Percentiles rank a stretch among this genome's conserved stretches.
These are phyloP conservation scores for Ochotona curzoniae DNA, from an alignment of 2,113 vertebrate species.

Conservation along the genomic window DNA sequence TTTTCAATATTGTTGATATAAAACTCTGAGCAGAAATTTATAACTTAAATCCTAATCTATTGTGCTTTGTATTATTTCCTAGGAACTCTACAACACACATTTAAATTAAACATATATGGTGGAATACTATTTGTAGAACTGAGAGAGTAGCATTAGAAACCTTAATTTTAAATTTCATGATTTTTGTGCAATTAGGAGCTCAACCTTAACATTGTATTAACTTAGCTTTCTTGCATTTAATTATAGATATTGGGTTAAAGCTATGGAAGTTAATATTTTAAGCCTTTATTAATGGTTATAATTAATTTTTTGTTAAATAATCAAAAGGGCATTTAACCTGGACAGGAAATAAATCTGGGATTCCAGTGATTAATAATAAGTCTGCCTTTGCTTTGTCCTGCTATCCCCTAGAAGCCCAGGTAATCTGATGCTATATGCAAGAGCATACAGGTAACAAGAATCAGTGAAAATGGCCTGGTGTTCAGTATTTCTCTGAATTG, in stretches of 20 bases:
- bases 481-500: constrained; percentile 81
- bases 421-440: constrained; percentile 81
- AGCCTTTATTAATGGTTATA: constrained; percentile 85
- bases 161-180: constrained; percentile 77
- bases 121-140: constrained; percentile 52
- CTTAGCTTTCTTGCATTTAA: constrained; percentile 85
- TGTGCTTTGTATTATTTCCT: constrained; percentile 42
- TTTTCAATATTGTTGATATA: constrained; percentile 27
- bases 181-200: constrained; percentile 80
- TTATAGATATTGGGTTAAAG: constrained; percentile 85
- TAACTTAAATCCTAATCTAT: constrained; percentile 21
- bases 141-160: constrained; percentile 62
- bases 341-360: constrained; percentile 88
- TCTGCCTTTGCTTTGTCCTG: constrained; percentile 87
- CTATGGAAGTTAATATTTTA: constrained; percentile 89
- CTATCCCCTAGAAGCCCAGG: constrained; percentile 71
- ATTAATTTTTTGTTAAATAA: constrained; percentile 85
- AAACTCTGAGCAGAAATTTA: constrained; percentile 32
- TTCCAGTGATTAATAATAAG: constrained; percentile 89
- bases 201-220: constrained; percentile 82
- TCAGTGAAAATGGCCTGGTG: constrained; percentile 80
- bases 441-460: constrained; percentile 80
- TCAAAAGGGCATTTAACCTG: constrained; percentile 87
- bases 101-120: constrained; percentile 60
- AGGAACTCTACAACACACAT: constrained; percentile 1